Evolutionary conservation across 1,140 invertebrate genomes (phyloP).

Genomic region (Potamilus streckersoni): DNA sequence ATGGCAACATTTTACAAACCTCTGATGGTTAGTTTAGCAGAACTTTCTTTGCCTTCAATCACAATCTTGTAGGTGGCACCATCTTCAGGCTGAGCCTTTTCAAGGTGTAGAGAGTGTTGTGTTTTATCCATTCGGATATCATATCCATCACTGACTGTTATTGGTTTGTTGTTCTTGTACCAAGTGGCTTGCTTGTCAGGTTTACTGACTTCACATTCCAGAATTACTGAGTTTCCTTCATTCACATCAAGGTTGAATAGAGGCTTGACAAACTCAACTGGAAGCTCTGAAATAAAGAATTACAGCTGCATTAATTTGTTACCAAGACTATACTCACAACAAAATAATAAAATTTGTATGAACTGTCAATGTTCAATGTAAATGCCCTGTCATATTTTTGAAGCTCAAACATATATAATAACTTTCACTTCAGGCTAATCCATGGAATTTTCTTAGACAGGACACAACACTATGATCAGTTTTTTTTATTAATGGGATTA

Average conservation of each 20-base stretch:
- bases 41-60: slow-evolving; percentile 75
- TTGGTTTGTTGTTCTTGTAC: slow-evolving; percentile 81
- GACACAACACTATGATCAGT: no score
- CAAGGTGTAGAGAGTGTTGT: slow-evolving; percentile 79
- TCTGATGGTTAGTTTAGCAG: slow-evolving; percentile 52
- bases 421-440: no score
- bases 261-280: slow-evolving; percentile 52
- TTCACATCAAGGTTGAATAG: slow-evolving; percentile 48
- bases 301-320: no score
- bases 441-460: no score
- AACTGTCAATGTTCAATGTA: no score
- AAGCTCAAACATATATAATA: no score
- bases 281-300: slow-evolving; percentile 43
- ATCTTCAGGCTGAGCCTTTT: slow-evolving; percentile 74
- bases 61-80: slow-evolving; percentile 67
- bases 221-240: slow-evolving; percentile 39
- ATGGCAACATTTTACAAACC: slow-evolving; percentile 35
- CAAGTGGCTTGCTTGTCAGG: slow-evolving; percentile 83
- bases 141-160: slow-evolving; percentile 78
- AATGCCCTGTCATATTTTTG: no score
- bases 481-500: no score
- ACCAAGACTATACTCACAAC: no score
- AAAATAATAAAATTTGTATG: no score
- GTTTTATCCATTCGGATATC: slow-evolving; percentile 87
- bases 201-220: slow-evolving; percentile 75